Conservation (phyloP, 2,888 invertebrate species). For the Oxyteleia sp. region DNA sequence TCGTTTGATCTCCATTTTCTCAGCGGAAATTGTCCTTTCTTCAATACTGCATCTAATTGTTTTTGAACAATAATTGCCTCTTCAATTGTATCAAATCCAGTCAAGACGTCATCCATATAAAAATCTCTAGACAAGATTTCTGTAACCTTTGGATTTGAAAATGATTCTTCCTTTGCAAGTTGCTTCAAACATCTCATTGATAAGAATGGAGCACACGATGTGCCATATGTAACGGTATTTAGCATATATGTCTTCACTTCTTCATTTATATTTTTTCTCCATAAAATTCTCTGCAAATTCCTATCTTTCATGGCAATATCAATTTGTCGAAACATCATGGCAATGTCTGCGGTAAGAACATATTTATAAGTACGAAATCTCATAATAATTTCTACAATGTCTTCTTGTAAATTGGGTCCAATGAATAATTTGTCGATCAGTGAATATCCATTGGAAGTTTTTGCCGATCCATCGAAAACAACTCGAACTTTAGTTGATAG, state of each 20-base stretch:
- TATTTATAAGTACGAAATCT: slow-evolving; percentile 57
- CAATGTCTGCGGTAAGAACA: slow-evolving; percentile 77
- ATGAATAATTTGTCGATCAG: slow-evolving; percentile 70
- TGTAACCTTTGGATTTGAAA: neutral
- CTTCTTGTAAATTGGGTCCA: slow-evolving; percentile 67
- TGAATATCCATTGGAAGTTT: slow-evolving; percentile 8
- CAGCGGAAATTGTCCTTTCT: slow-evolving; percentile 16
- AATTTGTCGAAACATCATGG: slow-evolving; percentile 78
- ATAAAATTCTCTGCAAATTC: slow-evolving; percentile 77
- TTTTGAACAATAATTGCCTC: slow-evolving; percentile 17
- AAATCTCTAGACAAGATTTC: slow-evolving; percentile 6
- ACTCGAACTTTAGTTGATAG: slow-evolving; percentile 17
- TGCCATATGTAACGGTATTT: slow-evolving; percentile 22
- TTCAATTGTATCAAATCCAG: slow-evolving; percentile 9
- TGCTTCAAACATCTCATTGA: slow-evolving; percentile 26
- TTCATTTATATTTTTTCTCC: slow-evolving; percentile 64
- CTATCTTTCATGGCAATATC: slow-evolving; percentile 54
- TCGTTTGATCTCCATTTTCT: slow-evolving; percentile 33
- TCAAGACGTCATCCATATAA: slow-evolving; percentile 27
- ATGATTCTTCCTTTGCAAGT: slow-evolving; percentile 3
- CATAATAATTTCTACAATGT: slow-evolving; percentile 52
- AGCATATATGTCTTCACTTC: slow-evolving; percentile 9
- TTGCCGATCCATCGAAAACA: slow-evolving; percentile 16
- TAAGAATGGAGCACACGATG: slow-evolving; percentile 15
- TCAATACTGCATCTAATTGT: slow-evolving; percentile 11